Base-by-base conservation (phyloP, 2,113 vertebrate species). In the Aleadryas rufinucha region DNA sequence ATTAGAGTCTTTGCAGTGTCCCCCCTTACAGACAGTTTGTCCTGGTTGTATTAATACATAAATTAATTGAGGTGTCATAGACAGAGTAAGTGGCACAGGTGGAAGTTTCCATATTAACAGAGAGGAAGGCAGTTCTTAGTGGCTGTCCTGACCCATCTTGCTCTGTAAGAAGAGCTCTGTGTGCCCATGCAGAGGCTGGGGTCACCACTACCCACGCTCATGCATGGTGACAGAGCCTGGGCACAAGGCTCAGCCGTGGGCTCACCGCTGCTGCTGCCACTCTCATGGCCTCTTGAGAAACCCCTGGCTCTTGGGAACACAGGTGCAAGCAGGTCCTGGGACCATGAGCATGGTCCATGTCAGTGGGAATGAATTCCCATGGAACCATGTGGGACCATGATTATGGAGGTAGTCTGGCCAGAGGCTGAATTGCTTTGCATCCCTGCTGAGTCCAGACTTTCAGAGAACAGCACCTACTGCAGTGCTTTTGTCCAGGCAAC, bases 181-280 rank as follows among this genome's bases (percentile, higher is more conserved):
- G 26, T 49, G 17, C 21, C 45, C 27, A 2, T 9, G 3, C 4
- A 4, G 16, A n/a, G 47, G 14, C 22, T 88, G 79, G 21, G 60
- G 19, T 10, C 27, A 11, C 15, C 17, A 2, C 26, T 3, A 20
- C 60, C 53, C 13, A 23, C 0, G 0, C 17, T 54, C 4, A 1
- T 20, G 11, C 11, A 47, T 37, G 10, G 15, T 59, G 61, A 27
- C 63, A 42, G 6, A 84, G 44, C 12, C 13, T 57, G 64, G 19
- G 16, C 3, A 2, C 1, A 19, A n/a, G 16, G n/a, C 33, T 72
- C 45, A 60, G 61, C 13, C 1, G 0, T 1, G 14, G 5, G 28
- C 27, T 37, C 52, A 15, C 33, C 0, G 0, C 30, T 26, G 0
- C 41, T 37, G 9, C n/a, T 71, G 21, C 35, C 1, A 0, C 37